Evolutionary conservation across 2,113 vertebrate genomes (phyloP), one percentile per base, ranked within the genome.

Genomic region (Ginglymostoma cirratum): DNA sequence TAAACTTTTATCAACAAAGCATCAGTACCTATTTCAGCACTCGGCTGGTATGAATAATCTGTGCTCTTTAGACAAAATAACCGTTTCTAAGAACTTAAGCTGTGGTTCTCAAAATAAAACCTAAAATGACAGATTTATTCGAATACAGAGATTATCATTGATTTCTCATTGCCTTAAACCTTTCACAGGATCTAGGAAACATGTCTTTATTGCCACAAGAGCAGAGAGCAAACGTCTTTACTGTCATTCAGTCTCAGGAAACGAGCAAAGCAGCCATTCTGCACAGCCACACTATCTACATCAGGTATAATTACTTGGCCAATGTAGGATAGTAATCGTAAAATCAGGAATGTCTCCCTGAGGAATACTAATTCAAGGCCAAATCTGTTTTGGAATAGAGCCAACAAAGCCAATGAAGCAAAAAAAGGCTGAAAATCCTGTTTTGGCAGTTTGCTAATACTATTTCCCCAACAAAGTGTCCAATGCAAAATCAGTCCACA

Each of bases 281-380:
- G 96, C 90, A 89, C 27, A 38, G 92, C 95, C 69, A 48, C 86
- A 45, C 61, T 78, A 90, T 96, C 86, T 67, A 72, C 27, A 96
- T 90, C 95, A 94, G 95, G 95, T 96, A 95, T 17, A 87, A 94
- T 96, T 95, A 95, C 70, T 95, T 34, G 67, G 80, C 34, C 69
- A 96, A 86, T 42, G 6, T 70, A 95, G 38, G 78, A 87, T 96
- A 96, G 96, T 70, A 96, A 95, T 70, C 65, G 34, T 45, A 76
- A 65, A 72, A 85, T 72, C 78, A 23, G 96, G 96, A 96, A 80
- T 94, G 52, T 70, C 96, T 93, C 96, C 90, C 96, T 87, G 27
- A 87, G 95, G 96, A 96, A 96, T 0, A 95, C 65, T 87, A 95
- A 96, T 48, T 55, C 66, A 95, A 67, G 72, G 61, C 65, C n/a